Evolutionary conservation across 2,888 invertebrate species (phyloP), one percentile per base, ranked within the genome.

Genomic region (Anaspis maculata): DNA sequence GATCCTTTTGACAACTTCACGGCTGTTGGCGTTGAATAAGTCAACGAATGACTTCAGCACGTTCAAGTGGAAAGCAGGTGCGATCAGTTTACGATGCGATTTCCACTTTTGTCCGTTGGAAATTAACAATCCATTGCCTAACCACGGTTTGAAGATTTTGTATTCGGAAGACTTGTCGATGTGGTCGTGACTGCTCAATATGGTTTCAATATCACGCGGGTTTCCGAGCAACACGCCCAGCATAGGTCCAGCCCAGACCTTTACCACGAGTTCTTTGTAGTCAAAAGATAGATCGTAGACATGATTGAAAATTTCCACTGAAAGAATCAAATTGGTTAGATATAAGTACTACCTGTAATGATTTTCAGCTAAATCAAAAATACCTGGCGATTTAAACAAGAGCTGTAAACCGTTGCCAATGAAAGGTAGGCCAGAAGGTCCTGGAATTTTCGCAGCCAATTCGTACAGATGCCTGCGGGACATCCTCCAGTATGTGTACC

Each of bases 101-200:
- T 83, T 75, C 88, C 88, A 88, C 74, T 84, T 86, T 50, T 79
- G 79, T 77, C 86, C 84, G 86, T 50, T 79, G 79, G 77, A 85
- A 86, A 86, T 85, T 15, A 86, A 74, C 5, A 86, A 76, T 52
- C 86, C 86, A 50, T 86, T 76, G 57, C 86, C 86, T 34, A 87
- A 74, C 86, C 86, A 87, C 0, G 86, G 86, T 55, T 83, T 76
- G 65, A 87, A 85, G 68, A 85, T 82, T 50, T 74, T 71, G 63
- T 86, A 86, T 54, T 86, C 85, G 7, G 74, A 66, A 15, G 84
- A 78, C 61, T 87, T 87, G 66, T 86, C 85, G 45, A 87, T 82
- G 61, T 83, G 79, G 1, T 81, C 79, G 52, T 83, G 79, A 48
- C 85, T 86, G 57, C 84, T 81, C 14, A 87, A 71, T 48, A 86